A percentile compares a stretch with the other conserved stretches of the same genome.
These are phyloP conservation scores for Buathra laborator DNA, from an alignment of 2,888 invertebrate species.

Conservation along the genomic window DNA sequence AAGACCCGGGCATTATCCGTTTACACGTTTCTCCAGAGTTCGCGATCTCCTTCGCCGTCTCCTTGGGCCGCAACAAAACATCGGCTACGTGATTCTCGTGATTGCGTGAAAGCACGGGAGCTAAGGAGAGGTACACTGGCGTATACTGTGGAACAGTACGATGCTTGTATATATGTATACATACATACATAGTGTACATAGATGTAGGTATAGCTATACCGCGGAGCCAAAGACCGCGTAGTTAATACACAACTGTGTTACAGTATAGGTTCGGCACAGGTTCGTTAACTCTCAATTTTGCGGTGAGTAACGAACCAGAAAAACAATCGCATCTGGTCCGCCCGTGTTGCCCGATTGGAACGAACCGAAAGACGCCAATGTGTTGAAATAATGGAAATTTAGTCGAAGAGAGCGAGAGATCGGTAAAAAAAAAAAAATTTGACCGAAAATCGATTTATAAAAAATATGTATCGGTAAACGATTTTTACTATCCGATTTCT, in stretches of 20 bases:
- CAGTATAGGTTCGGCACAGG: constrained; percentile 63
- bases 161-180: neutral
- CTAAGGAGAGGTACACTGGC: constrained; percentile 26
- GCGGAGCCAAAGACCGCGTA: constrained; percentile 26
- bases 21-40: constrained; percentile 45
- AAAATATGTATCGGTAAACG: too few species aligned
- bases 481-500: too few species aligned
- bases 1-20: constrained; percentile 60
- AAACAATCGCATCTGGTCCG: constrained; percentile 51
- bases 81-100: constrained; percentile 52
- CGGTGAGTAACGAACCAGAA: constrained; percentile 65
- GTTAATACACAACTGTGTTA: neutral
- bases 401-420: constrained; percentile 38
- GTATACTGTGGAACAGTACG: constrained; percentile 31
- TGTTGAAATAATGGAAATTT: constrained; percentile 37
- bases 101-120: constrained; percentile 60
- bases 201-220: too few species aligned
- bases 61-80: constrained; percentile 28
- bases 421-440: constrained; percentile 25
- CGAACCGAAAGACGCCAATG: constrained; percentile 43
- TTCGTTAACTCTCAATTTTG: constrained; percentile 83
- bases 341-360: constrained; percentile 57
- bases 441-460: neutral
- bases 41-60: constrained; percentile 37
- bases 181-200: too few species aligned